A percentile compares a stretch with the other conserved stretches of the same genome.
Evolutionary conservation across 2,113 vertebrate genomes (phyloP).

Genomic region (Myodes glareolus): DNA sequence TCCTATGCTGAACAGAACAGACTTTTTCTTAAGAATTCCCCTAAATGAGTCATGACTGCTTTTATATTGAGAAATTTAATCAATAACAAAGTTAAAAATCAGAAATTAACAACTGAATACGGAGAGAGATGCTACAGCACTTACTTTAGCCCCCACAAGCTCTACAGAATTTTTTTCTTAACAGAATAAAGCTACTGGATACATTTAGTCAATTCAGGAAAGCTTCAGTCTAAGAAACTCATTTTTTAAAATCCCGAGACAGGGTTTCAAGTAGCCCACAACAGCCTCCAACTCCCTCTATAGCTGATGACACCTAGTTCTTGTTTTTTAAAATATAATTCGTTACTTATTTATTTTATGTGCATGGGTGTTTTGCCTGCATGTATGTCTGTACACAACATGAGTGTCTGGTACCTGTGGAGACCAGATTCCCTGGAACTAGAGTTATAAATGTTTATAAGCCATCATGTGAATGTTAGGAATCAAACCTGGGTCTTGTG

Average conservation of each 20-base stretch:
- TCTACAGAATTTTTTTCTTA: not conserved
- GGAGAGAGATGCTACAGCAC: not conserved
- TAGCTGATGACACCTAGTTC: not conserved
- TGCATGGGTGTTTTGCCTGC: not conserved
- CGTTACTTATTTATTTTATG: not conserved
- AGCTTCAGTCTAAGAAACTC: not conserved
- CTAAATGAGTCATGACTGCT: slow-evolving; percentile 33
- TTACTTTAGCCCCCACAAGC: not conserved
- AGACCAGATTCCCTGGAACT: not conserved
- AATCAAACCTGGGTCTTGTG: not conserved
- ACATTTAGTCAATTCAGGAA: not conserved
- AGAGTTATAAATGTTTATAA: not conserved
- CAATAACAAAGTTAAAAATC: slow-evolving; percentile 16
- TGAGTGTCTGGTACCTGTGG: not conserved
- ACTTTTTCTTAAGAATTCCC: slow-evolving; percentile 35
- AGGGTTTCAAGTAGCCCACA: not conserved
- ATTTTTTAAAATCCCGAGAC: not conserved
- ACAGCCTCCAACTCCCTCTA: not conserved
- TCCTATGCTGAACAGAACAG: not conserved
- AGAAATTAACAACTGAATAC: slow-evolving; percentile 23
- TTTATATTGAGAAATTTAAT: slow-evolving; percentile 40
- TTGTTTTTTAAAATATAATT: not conserved
- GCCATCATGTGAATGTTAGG: not conserved
- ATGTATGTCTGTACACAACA: not conserved
- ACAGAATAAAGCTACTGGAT: slow-evolving; percentile 17